phyloP scores from a whole-genome alignment of 2,113 vertebrate species.

The Hipposideros armiger region DNA sequence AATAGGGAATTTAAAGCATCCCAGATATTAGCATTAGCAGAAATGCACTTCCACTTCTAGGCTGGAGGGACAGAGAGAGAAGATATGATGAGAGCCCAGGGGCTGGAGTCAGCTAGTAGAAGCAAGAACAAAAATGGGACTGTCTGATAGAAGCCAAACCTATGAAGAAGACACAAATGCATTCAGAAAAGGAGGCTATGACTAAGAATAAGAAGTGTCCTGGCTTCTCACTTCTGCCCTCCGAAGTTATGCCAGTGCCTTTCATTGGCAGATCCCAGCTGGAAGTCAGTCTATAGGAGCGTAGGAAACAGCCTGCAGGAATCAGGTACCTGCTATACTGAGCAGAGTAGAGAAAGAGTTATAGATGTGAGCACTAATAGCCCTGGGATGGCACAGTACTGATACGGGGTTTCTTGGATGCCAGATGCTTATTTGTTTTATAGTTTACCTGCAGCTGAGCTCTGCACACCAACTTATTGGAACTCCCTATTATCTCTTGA shows the following conservation, averaged over 20 bases:
- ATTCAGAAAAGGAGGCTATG: background rate
- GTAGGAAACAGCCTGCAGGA: background rate
- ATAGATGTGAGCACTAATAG: background rate
- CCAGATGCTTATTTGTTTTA: background rate
- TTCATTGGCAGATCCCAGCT: background rate
- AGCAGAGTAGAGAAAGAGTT: background rate
- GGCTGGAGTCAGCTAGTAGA: background rate
- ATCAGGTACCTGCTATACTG: background rate
- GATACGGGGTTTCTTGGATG: background rate
- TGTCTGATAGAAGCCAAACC: background rate
- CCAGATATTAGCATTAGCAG: background rate
- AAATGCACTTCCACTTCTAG: background rate
- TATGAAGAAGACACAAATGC: background rate
- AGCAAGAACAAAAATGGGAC: background rate
- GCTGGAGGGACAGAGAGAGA: background rate
- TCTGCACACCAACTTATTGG: background rate
- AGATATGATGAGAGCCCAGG: background rate
- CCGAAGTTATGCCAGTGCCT: background rate
- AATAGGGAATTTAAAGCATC: background rate
- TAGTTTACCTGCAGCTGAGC: background rate
- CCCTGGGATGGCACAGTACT: background rate
- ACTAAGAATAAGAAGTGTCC: background rate
- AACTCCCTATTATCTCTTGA: background rate
- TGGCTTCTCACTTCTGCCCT: background rate
- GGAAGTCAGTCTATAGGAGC: background rate